A percentile compares a stretch with the other conserved stretches of the same genome.
Evolutionary conservation across 2,888 invertebrate genomes (phyloP).

Genomic region (Cenopis cana): DNA sequence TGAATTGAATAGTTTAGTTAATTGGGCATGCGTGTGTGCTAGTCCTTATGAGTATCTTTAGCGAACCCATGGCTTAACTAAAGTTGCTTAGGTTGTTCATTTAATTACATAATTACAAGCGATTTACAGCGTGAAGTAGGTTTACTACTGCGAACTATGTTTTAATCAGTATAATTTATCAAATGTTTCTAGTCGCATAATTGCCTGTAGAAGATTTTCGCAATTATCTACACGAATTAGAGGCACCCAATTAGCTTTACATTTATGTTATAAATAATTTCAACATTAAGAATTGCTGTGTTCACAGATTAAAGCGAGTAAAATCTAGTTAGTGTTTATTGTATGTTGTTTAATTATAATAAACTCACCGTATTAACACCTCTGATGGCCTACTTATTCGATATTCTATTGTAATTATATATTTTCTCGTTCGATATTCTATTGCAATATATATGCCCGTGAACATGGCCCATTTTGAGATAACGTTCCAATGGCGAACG

Average conservation of each 20-base stretch:
- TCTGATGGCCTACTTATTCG: not conserved
- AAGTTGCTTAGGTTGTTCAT: slow-evolving; percentile 7
- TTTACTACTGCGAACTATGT: slow-evolving; percentile 13
- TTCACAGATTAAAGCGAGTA: not conserved
- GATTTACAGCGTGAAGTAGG: slow-evolving; percentile 21
- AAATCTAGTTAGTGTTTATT: not conserved
- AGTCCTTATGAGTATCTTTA: not conserved
- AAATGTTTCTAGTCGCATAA: slow-evolving; percentile 15
- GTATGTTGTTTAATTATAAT: not conserved
- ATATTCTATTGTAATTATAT: not conserved
- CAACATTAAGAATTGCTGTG: not conserved
- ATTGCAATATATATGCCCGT: no score
- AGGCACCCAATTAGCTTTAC: not conserved
- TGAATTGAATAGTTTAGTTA: slow-evolving; percentile 24
- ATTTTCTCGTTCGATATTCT: no score
- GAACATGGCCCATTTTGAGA: not conserved
- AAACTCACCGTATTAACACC: not conserved
- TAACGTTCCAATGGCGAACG: not conserved
- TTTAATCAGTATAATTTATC: slow-evolving; percentile 30
- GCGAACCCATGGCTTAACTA: not conserved
- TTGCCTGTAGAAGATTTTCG: slow-evolving; percentile 15
- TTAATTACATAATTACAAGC: slow-evolving; percentile 25
- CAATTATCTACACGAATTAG: slow-evolving; percentile 4
- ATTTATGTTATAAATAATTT: not conserved
- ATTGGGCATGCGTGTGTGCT: slow-evolving; percentile 14